Conservation (phyloP, 2,113 vertebrate genomes). For the Falco punctatus region DNA sequence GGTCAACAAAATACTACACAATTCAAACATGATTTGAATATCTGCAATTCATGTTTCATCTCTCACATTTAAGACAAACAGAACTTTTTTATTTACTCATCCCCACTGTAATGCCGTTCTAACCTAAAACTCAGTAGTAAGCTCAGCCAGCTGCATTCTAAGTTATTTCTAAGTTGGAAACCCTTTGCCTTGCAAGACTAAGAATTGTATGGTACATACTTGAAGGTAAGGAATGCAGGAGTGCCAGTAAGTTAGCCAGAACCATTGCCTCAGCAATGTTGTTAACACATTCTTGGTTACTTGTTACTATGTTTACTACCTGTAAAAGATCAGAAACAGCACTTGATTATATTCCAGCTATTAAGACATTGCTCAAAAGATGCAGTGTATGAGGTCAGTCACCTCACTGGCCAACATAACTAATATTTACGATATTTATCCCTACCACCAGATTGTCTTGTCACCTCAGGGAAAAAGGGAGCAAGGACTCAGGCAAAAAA, state of each 20-base stretch:
- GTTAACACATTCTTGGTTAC: constrained; percentile 96
- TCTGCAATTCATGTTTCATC: neutral
- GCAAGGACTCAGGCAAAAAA: neutral
- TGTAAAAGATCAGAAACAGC: constrained; percentile 67
- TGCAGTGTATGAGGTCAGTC: neutral
- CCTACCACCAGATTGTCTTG: neutral
- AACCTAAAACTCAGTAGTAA: neutral
- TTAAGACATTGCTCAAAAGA: neutral
- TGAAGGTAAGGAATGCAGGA: constrained; percentile 95
- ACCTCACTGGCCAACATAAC: neutral
- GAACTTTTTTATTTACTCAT: neutral
- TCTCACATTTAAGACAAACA: neutral
- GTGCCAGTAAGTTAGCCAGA: constrained; percentile 90
- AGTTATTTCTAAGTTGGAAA: neutral
- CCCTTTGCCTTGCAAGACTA: neutral
- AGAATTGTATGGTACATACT: constrained; percentile 78
- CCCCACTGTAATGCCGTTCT: neutral
- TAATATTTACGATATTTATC: neutral
- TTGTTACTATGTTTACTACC: constrained; percentile 98
- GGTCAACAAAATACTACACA: neutral
- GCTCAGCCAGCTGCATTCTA: neutral
- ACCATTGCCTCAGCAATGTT: constrained; percentile 96
- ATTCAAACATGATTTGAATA: neutral
- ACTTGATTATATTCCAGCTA: neutral
- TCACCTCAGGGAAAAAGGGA: neutral